A percentile compares a stretch with the other conserved stretches of the same genome.
These are phyloP conservation scores for Trogon melanurus DNA, from an alignment of 2,113 vertebrate genomes.

Conservation along the genomic window DNA sequence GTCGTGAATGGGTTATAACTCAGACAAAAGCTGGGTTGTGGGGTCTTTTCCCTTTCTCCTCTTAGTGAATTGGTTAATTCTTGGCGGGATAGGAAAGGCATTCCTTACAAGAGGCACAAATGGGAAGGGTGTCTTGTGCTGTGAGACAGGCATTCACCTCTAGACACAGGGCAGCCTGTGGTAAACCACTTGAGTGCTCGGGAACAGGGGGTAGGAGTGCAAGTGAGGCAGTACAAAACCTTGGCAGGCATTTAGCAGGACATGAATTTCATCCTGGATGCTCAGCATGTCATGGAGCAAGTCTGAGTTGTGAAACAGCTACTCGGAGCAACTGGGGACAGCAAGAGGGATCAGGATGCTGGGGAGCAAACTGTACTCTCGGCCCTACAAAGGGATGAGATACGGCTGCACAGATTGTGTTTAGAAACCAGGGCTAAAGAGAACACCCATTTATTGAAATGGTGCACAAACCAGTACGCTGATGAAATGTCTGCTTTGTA, in stretches of 20 bases:
- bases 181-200: not conserved
- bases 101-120: slow-evolving; percentile 42
- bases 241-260: not conserved
- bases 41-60: not conserved
- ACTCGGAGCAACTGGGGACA: not conserved
- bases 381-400: not conserved
- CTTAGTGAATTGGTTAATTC: slow-evolving; percentile 54
- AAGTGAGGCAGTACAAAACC: not conserved
- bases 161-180: slow-evolving; percentile 31
- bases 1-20: slow-evolving; percentile 48
- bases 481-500: not conserved
- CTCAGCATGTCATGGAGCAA: not conserved
- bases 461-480: not conserved
- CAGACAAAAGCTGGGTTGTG: slow-evolving; percentile 45
- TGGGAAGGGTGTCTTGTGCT: not conserved
- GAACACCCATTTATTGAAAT: not conserved
- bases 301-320: not conserved
- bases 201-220: not conserved
- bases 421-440: not conserved
- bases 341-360: not conserved
- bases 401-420: not conserved
- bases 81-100: not conserved
- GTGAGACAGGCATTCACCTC: not conserved
- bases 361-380: not conserved
- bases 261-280: not conserved